phyloP scores from a whole-genome alignment of 2,888 invertebrate genomes.

The Zonitis immaculata region DNA sequence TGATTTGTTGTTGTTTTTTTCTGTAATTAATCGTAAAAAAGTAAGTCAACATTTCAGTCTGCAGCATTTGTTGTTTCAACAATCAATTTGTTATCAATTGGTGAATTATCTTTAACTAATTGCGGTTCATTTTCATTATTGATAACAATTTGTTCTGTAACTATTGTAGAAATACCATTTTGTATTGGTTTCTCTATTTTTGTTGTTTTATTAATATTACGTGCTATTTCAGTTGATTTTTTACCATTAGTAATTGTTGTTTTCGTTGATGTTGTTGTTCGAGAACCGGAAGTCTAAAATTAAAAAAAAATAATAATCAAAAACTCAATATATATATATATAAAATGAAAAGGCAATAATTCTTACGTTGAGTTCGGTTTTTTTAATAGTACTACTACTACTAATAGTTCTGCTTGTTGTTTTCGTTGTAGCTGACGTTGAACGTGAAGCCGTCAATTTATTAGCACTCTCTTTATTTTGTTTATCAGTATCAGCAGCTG shows the following conservation, averaged over 20 bases:
- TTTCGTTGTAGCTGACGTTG: constrained; percentile 31
- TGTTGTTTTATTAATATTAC: constrained; percentile 25
- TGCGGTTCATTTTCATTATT: constrained; percentile 31
- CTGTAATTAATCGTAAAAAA: too few species aligned
- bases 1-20: too few species aligned
- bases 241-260: constrained; percentile 36
- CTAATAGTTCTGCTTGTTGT: constrained; percentile 26
- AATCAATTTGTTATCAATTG: constrained; percentile 42
- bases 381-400: constrained; percentile 34
- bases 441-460: constrained; percentile 51
- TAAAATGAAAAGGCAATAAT: too few species aligned
- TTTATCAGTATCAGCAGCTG: constrained; percentile 49
- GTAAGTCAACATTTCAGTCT: constrained; percentile 37
- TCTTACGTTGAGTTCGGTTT: constrained; percentile 39
- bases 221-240: constrained; percentile 32
- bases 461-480: constrained; percentile 67
- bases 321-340: too few species aligned
- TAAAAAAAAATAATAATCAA: constrained; percentile 8
- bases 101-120: constrained; percentile 43
- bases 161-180: constrained; percentile 34
- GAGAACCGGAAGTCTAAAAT: constrained; percentile 22
- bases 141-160: constrained; percentile 32
- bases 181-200: constrained; percentile 38
- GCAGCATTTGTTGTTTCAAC: constrained; percentile 39
- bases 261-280: constrained; percentile 38